A percentile compares a stretch with the other conserved stretches of the same genome.
Conservation (phyloP, 2,797 vertebrate species). For the Argentina silus region DNA sequence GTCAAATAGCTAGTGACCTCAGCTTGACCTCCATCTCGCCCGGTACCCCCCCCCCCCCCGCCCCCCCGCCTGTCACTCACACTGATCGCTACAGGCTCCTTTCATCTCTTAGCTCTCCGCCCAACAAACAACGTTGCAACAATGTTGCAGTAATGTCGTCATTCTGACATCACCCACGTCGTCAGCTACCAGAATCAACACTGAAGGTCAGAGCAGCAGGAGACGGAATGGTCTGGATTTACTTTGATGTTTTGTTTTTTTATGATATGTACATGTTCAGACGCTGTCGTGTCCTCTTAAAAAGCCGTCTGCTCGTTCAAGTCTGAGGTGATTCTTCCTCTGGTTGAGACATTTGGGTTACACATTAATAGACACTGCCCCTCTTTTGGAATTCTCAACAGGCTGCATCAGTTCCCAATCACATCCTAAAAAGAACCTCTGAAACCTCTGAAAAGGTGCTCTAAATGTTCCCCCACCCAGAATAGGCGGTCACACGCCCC, state of each 20-base stretch:
- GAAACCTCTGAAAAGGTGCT: not conserved
- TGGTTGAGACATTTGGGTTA: conserved; percentile 65
- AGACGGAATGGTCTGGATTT: too few relatives aligned
- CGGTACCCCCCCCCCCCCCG: not conserved
- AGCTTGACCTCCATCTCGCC: conserved; percentile 50
- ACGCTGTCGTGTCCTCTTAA: conserved; percentile 16
- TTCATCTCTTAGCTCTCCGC: not conserved
- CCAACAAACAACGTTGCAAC: not conserved
- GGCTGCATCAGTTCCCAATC: conserved; percentile 49
- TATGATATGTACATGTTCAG: too few relatives aligned
- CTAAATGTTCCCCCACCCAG: conserved; percentile 14
- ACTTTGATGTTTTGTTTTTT: too few relatives aligned
- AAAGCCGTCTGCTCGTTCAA: conserved; percentile 47
- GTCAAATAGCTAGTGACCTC: conserved; percentile 61
- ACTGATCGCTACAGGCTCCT: not conserved
- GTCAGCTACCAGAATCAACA: too few relatives aligned
- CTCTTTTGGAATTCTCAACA: conserved; percentile 63
- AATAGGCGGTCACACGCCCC: conserved; percentile 37
- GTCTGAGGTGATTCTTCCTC: conserved; percentile 54
- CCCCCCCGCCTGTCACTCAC: not conserved
- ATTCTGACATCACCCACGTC: not conserved
- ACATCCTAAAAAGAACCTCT: conserved; percentile 25
- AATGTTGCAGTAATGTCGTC: not conserved
- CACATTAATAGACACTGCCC: conserved; percentile 72
- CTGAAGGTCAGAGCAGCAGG: too few relatives aligned